A percentile compares a stretch with the other conserved stretches of the same genome.
phyloP scores from a whole-genome alignment of 2,888 invertebrate species.

The Melieria crassipennis region DNA sequence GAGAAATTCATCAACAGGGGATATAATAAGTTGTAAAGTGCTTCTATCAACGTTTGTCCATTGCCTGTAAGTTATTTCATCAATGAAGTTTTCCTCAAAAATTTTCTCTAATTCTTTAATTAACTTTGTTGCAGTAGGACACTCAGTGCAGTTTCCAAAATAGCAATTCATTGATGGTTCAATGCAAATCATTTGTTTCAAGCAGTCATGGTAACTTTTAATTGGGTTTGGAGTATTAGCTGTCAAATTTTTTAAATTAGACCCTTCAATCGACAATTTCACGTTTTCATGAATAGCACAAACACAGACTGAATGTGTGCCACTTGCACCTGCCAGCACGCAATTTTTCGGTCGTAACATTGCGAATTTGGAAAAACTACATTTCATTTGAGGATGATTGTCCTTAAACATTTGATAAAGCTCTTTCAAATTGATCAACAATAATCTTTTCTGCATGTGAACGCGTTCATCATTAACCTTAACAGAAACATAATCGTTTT shows the following conservation, averaged over 20 bases:
- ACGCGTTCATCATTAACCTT: background rate
- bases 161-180: no score
- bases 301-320: conserved; percentile 30
- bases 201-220: no score
- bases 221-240: background rate
- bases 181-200: no score
- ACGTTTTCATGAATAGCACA: conserved; percentile 28
- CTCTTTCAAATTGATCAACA: conserved; percentile 12
- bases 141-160: no score
- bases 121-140: no score
- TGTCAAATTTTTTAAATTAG: conserved; percentile 22
- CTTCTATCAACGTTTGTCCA: no score
- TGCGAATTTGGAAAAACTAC: conserved; percentile 25
- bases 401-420: background rate
- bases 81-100: no score
- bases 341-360: background rate
- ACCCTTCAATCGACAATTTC: conserved; percentile 29
- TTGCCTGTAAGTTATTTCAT: no score
- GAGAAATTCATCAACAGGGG: no score
- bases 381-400: conserved; percentile 1
- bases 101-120: no score
- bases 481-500: conserved; percentile 10
- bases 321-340: no score
- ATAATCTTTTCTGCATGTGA: conserved; percentile 7
- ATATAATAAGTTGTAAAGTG: no score